Conservation (phyloP, 2,797 vertebrate species). For the Valencia hispanica region DNA sequence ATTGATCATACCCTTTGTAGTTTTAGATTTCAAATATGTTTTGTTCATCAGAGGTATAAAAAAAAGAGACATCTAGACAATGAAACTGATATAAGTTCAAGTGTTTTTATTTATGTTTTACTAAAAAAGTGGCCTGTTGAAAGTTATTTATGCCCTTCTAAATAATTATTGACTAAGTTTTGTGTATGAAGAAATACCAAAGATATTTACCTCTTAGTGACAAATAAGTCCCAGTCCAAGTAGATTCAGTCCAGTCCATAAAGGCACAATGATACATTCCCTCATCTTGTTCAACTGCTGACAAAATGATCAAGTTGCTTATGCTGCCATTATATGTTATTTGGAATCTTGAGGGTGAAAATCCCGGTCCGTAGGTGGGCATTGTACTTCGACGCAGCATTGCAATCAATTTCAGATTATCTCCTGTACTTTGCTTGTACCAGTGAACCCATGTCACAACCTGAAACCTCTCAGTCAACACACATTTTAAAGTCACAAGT, state of each 20-base stretch:
- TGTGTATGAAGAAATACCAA: not conserved
- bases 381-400: rapidly evolving
- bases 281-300: conserved; percentile 18
- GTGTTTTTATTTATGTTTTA: not conserved
- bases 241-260: not conserved
- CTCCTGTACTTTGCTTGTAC: conserved; percentile 33
- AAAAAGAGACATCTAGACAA: too few relatives aligned
- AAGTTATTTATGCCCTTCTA: not conserved
- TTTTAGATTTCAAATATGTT: not conserved
- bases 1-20: not conserved
- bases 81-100: too few relatives aligned
- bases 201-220: conserved; percentile 25
- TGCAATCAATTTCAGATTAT: not conserved
- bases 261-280: conserved; percentile 38
- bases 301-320: conserved; percentile 16
- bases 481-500: conserved; percentile 24
- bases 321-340: rapidly evolving
- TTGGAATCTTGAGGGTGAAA: not conserved
- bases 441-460: not conserved
- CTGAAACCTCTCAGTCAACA: rapidly evolving
- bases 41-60: too few relatives aligned
- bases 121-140: not conserved
- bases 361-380: rapidly evolving
- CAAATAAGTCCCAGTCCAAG: conserved; percentile 15
- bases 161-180: too few relatives aligned